Conservation (phyloP, 2,113 vertebrate genomes). For the Eptesicus fuscus region DNA sequence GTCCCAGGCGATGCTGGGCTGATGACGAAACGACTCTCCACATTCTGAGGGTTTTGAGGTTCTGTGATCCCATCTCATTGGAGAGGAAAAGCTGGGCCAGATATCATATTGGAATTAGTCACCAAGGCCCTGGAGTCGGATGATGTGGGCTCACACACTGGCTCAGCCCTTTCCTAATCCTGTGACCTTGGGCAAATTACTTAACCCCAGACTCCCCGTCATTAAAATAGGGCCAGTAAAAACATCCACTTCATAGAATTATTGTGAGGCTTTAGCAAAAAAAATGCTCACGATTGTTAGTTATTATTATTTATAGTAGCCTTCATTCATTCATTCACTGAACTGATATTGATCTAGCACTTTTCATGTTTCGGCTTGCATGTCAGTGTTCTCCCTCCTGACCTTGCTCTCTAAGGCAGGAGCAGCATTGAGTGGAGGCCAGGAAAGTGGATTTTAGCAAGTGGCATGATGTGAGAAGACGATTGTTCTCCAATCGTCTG, state of each 20-base stretch:
- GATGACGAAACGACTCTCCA: background rate
- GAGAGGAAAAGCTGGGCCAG: background rate
- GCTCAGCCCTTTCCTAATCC: background rate
- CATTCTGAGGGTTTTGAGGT: background rate
- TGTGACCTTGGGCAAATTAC: background rate
- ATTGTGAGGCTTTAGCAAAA: background rate
- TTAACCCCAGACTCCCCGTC: background rate
- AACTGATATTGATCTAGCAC: background rate
- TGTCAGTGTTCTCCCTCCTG: background rate
- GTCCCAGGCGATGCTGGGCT: background rate
- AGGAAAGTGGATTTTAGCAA: background rate
- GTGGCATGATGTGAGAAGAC: background rate
- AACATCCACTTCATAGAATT: background rate
- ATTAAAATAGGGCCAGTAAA: background rate
- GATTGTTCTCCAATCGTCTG: background rate
- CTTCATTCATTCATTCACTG: background rate
- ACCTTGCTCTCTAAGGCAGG: background rate
- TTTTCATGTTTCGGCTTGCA: background rate
- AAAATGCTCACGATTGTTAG: background rate
- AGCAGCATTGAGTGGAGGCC: background rate
- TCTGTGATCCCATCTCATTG: background rate
- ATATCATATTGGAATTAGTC: background rate
- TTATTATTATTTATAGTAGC: background rate
- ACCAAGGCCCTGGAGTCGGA: background rate
- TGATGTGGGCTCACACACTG: background rate